phyloP scores from a whole-genome alignment of 2,888 invertebrate genomes.

The Chromoteleia sp. region DNA sequence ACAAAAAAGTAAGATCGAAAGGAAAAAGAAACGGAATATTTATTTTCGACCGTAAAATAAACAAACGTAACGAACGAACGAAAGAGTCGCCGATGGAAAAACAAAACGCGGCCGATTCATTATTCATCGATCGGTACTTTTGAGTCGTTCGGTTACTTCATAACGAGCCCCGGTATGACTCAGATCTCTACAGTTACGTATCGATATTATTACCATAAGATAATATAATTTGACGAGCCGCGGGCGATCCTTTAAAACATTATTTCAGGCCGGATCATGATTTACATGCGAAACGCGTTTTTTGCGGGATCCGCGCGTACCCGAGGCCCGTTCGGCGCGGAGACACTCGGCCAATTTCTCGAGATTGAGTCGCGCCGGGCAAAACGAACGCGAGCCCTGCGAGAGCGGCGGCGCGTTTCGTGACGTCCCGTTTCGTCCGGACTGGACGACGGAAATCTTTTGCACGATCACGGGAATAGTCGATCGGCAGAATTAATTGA shows the following conservation, averaged over 20 bases:
- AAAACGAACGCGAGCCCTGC: conserved; percentile 42
- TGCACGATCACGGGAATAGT: conserved; percentile 56
- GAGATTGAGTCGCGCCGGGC: conserved; percentile 71
- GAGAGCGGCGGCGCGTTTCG: conserved; percentile 41
- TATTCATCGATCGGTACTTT: conserved; percentile 31
- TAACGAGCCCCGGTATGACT: conserved; percentile 42
- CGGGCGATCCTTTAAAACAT: conserved; percentile 69
- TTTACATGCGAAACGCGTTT: conserved; percentile 76
- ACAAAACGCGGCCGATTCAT: conserved; percentile 3
- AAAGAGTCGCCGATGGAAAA: background rate
- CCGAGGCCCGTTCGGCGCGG: conserved; percentile 33
- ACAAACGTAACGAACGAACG: background rate
- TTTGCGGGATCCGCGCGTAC: conserved; percentile 45
- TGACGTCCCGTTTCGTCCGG: conserved; percentile 49
- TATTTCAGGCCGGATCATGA: conserved; percentile 60
- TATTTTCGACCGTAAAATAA: too few relatives aligned
- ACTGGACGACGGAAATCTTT: conserved; percentile 56
- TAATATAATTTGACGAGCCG: conserved; percentile 74
- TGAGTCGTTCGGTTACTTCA: conserved; percentile 46
- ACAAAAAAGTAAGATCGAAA: background rate
- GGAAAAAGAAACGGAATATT: background rate
- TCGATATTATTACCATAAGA: conserved; percentile 74
- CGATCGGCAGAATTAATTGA: conserved; percentile 72
- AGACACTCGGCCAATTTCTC: conserved; percentile 74
- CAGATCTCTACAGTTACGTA: conserved; percentile 43